These are phyloP conservation scores for Caranx melampygus DNA, from an alignment of 2,113 vertebrate genomes.

Conservation along the genomic window DNA sequence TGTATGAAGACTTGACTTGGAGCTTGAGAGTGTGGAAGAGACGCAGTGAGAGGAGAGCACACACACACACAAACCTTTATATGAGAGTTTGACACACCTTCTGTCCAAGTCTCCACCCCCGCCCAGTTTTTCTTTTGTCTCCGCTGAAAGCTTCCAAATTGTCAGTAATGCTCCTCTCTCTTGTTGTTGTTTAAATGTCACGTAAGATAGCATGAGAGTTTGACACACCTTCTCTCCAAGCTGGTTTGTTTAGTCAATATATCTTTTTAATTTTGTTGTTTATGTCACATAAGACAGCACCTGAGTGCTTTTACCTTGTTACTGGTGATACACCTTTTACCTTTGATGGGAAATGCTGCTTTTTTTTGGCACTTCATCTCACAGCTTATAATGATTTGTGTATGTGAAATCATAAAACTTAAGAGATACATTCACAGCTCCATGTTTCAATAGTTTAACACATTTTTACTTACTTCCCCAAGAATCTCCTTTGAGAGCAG, in stretches of 20 bases:
- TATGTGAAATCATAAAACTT: background rate
- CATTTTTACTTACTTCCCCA: conserved; percentile 72
- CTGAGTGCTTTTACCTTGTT: background rate
- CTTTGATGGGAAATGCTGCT: too few species aligned
- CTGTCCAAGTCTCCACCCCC: background rate
- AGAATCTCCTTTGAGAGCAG: conserved; percentile 84
- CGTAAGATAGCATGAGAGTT: background rate
- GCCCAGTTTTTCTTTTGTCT: background rate
- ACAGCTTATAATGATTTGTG: background rate
- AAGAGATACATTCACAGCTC: background rate
- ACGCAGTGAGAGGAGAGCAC: background rate
- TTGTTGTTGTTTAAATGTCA: background rate
- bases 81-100: background rate
- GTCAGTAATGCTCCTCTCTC: background rate
- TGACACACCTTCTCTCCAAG: too few species aligned
- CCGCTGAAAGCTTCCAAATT: background rate
- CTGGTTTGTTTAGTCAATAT: too few species aligned
- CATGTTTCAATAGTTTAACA: background rate
- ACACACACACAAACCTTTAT: background rate
- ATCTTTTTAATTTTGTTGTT: background rate
- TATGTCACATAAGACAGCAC: background rate
- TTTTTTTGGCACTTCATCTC: background rate
- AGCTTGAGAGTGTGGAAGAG: background rate
- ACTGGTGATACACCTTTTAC: too few species aligned
- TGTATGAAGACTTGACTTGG: background rate